phyloP scores from a whole-genome alignment of 2,113 vertebrate species.

The Dermatemys mawii region DNA sequence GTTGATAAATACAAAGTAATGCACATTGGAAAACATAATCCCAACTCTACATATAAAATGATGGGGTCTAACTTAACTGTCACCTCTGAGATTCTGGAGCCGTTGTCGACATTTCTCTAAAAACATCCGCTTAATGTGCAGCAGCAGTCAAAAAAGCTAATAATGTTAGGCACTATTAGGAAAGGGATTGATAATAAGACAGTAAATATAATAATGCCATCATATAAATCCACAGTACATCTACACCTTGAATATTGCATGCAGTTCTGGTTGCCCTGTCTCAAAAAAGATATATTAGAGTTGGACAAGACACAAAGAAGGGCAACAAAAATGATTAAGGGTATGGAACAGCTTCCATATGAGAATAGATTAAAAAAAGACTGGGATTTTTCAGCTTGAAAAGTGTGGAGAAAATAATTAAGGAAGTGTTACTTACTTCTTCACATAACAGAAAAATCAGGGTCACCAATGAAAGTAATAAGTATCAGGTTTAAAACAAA shows the following conservation, averaged over 20 bases:
- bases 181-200: background rate
- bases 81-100: background rate
- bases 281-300: background rate
- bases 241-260: background rate
- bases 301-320: background rate
- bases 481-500: background rate
- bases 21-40: background rate
- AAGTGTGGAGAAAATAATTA: background rate
- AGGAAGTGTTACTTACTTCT: background rate
- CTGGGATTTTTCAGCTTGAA: background rate
- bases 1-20: background rate
- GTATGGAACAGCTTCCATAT: background rate
- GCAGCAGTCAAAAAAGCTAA: background rate
- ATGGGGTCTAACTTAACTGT: background rate
- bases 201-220: background rate
- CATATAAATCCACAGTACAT: background rate
- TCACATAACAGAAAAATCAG: background rate
- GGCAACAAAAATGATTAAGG: background rate
- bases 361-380: background rate
- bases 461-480: background rate
- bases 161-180: background rate
- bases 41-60: background rate
- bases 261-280: background rate
- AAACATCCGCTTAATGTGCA: background rate
- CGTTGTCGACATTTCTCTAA: background rate